phyloP scores from a whole-genome alignment of 2,888 invertebrate species.

The Punctoribates punctum region DNA sequence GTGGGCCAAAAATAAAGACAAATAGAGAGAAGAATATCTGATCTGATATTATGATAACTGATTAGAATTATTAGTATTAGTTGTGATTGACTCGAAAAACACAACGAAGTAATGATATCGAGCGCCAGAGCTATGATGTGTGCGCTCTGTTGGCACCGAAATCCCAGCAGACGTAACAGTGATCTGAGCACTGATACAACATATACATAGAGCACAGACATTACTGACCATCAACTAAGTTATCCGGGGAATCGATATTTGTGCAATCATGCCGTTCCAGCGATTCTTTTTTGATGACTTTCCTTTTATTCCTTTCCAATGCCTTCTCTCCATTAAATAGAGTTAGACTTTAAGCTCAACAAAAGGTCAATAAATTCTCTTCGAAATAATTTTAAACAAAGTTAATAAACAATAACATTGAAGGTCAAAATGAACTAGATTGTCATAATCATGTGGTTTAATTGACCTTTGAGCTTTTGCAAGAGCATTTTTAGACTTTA shows the following conservation, averaged over 20 bases:
- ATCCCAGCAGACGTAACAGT: not conserved
- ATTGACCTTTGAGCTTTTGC: too few species aligned
- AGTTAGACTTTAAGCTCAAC: not conserved
- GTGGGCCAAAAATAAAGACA: too few species aligned
- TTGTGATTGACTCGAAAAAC: not conserved
- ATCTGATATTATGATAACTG: not conserved
- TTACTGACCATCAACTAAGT: conserved; percentile 24
- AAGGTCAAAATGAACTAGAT: too few species aligned
- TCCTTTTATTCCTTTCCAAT: not conserved
- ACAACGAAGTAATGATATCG: not conserved
- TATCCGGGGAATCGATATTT: conserved; percentile 17
- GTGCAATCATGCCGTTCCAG: not conserved
- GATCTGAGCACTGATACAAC: not conserved
- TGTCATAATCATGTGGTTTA: too few species aligned
- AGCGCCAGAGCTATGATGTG: not conserved
- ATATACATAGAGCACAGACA: not conserved
- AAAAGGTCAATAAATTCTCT: not conserved
- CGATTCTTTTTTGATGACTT: not conserved
- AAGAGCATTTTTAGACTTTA: too few species aligned
- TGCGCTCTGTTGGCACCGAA: not conserved
- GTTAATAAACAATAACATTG: too few species aligned
- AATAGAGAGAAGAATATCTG: too few species aligned
- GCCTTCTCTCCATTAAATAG: not conserved
- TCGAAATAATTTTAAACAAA: too few species aligned
- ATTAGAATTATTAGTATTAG: not conserved